Evolutionary conservation across 2,797 vertebrate species (phyloP).

Genomic region (Sandelia bainsii): DNA sequence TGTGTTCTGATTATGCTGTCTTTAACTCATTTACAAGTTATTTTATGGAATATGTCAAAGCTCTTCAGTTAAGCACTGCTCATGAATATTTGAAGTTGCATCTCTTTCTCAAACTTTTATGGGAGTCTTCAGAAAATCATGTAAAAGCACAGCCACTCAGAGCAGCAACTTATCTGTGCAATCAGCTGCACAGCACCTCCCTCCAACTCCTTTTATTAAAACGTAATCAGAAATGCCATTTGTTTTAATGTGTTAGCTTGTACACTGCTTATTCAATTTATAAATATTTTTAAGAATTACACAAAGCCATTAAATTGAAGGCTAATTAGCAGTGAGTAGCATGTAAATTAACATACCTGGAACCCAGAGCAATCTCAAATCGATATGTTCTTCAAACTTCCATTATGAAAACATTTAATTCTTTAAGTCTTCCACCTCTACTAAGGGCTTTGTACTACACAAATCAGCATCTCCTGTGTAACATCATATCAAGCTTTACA

Average conservation of each 20-base stretch:
- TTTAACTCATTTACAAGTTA: conserved; percentile 32
- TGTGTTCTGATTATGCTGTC: neutral
- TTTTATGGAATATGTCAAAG: conserved; percentile 26
- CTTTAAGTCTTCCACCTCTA: no score
- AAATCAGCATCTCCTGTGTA: no score
- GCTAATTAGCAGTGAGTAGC: conserved; percentile 49
- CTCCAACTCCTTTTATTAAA: conserved; percentile 44
- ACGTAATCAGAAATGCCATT: conserved; percentile 55
- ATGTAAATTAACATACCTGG: conserved; percentile 18
- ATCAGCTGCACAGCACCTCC: conserved; percentile 32
- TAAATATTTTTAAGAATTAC: conserved; percentile 33
- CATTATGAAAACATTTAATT: no score
- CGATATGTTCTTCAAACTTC: neutral
- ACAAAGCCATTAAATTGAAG: conserved; percentile 28
- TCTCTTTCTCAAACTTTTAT: conserved; percentile 42
- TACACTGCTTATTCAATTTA: conserved; percentile 35
- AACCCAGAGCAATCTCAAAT: conserved; percentile 14
- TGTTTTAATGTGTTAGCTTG: conserved; percentile 40
- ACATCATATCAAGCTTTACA: no score
- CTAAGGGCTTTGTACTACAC: no score
- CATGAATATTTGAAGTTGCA: conserved; percentile 48
- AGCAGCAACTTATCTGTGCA: conserved; percentile 32
- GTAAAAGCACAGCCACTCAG: conserved; percentile 43
- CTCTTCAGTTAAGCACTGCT: conserved; percentile 25
- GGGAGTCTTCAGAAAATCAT: conserved; percentile 40